Evolutionary conservation across 1,140 invertebrate species (phyloP).

Genomic region (Zaprionus ghesquierei): DNA sequence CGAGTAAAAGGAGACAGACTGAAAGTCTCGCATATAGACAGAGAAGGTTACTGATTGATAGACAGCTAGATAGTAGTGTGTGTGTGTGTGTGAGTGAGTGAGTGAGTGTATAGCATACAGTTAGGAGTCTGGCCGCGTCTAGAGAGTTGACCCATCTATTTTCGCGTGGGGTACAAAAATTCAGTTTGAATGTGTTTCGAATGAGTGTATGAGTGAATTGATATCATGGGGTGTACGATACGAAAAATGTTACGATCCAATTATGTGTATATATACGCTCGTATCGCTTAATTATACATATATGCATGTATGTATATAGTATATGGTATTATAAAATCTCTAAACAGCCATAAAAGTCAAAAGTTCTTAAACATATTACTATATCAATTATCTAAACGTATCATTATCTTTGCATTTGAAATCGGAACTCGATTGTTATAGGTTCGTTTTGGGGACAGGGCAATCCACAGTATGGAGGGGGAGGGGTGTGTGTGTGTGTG

Average conservation of each 20-base stretch:
- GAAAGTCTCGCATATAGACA: neutral
- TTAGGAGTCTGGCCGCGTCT: neutral
- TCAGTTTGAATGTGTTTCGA: constrained; percentile 1
- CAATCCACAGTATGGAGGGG: constrained; percentile 19
- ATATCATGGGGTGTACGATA: constrained; percentile 9
- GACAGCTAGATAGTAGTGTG: neutral
- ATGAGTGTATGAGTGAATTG: constrained; percentile 9
- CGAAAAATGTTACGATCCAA: constrained; percentile 32
- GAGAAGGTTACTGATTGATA: neutral
- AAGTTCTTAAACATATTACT: constrained; percentile 66
- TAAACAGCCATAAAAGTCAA: constrained; percentile 81
- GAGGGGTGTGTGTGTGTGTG: constrained; percentile 18
- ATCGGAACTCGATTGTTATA: constrained; percentile 76
- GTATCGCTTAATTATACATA: constrained; percentile 22
- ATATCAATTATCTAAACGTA: constrained; percentile 67
- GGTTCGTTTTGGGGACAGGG: constrained; percentile 31
- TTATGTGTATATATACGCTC: too few relatives aligned
- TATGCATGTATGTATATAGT: constrained; percentile 50
- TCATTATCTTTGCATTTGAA: constrained; percentile 40
- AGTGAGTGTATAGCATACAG: neutral
- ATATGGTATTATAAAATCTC: constrained; percentile 76
- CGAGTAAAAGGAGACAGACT: neutral
- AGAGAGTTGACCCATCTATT: neutral
- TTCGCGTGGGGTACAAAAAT: constrained; percentile 12
- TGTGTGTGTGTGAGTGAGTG: neutral